phyloP scores from a whole-genome alignment of 2,888 invertebrate genomes.

The Zygothrica quintamaculata region DNA sequence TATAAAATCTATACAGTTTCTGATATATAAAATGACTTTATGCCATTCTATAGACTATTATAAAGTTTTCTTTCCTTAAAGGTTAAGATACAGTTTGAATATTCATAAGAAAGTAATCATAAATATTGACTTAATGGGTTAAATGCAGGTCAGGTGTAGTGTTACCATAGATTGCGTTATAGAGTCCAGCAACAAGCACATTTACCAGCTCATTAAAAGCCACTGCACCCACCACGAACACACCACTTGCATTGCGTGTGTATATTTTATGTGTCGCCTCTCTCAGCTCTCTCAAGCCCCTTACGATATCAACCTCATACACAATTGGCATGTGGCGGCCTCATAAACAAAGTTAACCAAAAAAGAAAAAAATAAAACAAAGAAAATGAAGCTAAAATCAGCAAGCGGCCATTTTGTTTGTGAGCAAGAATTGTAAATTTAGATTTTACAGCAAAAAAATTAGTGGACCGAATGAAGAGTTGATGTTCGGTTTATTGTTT shows the following conservation, averaged over 20 bases:
- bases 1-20: no score
- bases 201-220: slow-evolving; percentile 76
- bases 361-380: no score
- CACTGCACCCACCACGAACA: slow-evolving; percentile 64
- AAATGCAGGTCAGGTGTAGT: slow-evolving; percentile 76
- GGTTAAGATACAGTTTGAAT: no score
- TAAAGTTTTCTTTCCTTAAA: no score
- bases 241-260: slow-evolving; percentile 56
- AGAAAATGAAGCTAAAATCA: slow-evolving; percentile 21
- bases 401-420: slow-evolving; percentile 71
- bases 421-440: slow-evolving; percentile 58
- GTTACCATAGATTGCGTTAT: slow-evolving; percentile 60
- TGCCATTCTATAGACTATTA: no score
- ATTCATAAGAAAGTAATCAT: no score
- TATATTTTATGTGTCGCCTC: no score
- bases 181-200: slow-evolving; percentile 39
- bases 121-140: slow-evolving; percentile 50
- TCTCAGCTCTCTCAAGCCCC: slow-evolving; percentile 42
- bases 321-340: slow-evolving; percentile 66
- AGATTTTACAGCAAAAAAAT: slow-evolving; percentile 70
- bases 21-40: no score
- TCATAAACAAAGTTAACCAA: slow-evolving; percentile 46
- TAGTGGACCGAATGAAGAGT: slow-evolving; percentile 50
- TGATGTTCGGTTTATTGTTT: slow-evolving; percentile 47
- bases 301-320: slow-evolving; percentile 7